A percentile compares a stretch with the other conserved stretches of the same genome.
These are phyloP conservation scores for Equus przewalskii DNA, from an alignment of 2,113 vertebrate genomes.

Conservation along the genomic window DNA sequence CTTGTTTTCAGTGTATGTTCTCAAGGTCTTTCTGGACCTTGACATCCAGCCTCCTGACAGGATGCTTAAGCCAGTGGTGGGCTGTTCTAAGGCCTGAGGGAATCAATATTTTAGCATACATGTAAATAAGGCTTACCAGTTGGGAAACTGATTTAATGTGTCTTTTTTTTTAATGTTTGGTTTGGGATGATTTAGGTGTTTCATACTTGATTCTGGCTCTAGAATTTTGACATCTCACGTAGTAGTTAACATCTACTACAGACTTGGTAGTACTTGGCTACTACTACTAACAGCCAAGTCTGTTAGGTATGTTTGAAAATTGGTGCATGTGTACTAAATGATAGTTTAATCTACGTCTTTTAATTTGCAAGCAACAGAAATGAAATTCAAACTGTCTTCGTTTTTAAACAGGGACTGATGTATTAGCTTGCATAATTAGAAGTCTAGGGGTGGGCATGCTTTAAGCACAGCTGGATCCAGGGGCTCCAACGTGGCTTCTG, in stretches of 20 bases:
- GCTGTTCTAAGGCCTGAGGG: neutral
- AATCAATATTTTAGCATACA: neutral
- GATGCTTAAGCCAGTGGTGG: neutral
- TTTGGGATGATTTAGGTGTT: slow-evolving; percentile 20
- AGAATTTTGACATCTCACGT: neutral
- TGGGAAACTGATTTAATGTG: slow-evolving; percentile 18
- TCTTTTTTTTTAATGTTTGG: neutral
- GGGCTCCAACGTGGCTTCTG: neutral
- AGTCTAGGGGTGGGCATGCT: neutral
- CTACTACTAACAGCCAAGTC: neutral
- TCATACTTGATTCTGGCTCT: slow-evolving; percentile 34
- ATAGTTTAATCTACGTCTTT: slow-evolving; percentile 48
- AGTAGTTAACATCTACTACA: neutral
- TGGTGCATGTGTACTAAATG: neutral
- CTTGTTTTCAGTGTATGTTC: neutral
- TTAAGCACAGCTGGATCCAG: neutral
- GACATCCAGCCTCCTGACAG: neutral
- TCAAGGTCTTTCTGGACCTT: neutral
- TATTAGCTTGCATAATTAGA: neutral
- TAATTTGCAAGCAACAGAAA: slow-evolving; percentile 46
- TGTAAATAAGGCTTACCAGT: neutral
- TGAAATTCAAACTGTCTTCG: slow-evolving; percentile 45
- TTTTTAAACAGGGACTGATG: slow-evolving; percentile 1
- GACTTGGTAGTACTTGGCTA: no score
- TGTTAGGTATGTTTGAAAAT: slow-evolving; percentile 48